Evolutionary conservation across 2,888 invertebrate species (phyloP).

Genomic region (Antheraea assamensis): DNA sequence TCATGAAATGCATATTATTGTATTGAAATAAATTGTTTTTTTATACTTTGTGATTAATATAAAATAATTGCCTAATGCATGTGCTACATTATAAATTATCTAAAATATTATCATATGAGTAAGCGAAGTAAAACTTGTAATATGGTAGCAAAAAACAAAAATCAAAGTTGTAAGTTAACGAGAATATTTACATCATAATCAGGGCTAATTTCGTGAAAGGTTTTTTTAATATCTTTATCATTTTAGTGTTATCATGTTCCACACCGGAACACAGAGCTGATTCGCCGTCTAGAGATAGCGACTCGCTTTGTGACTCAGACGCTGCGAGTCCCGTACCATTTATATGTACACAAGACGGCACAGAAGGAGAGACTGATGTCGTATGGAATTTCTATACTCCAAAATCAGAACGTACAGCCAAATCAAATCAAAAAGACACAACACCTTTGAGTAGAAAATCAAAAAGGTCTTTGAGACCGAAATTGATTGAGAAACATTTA

Average conservation of each 20-base stretch:
- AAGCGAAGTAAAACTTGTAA: slow-evolving; percentile 41
- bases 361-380: slow-evolving; percentile 75
- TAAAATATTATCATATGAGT: slow-evolving; percentile 44
- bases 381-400: slow-evolving; percentile 79
- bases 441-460: slow-evolving; percentile 68
- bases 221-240: slow-evolving; percentile 2
- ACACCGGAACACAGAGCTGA: slow-evolving; percentile 67
- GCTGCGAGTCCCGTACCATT: slow-evolving; percentile 75
- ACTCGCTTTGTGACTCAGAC: slow-evolving; percentile 70
- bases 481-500: slow-evolving; percentile 56
- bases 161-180: slow-evolving; percentile 44
- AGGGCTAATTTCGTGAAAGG: background rate
- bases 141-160: slow-evolving; percentile 67
- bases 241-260: slow-evolving; percentile 70
- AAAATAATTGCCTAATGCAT: background rate
- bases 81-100: background rate
- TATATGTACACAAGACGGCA: slow-evolving; percentile 76
- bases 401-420: slow-evolving; percentile 57
- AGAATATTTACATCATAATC: background rate
- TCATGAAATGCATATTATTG: background rate
- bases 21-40: background rate
- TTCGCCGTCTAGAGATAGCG: slow-evolving; percentile 73
- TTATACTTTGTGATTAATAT: background rate
- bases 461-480: slow-evolving; percentile 54
- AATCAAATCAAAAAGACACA: slow-evolving; percentile 56